These are phyloP conservation scores for Mesoclemmys tuberculata DNA, from an alignment of 2,113 vertebrate species.

Conservation along the genomic window DNA sequence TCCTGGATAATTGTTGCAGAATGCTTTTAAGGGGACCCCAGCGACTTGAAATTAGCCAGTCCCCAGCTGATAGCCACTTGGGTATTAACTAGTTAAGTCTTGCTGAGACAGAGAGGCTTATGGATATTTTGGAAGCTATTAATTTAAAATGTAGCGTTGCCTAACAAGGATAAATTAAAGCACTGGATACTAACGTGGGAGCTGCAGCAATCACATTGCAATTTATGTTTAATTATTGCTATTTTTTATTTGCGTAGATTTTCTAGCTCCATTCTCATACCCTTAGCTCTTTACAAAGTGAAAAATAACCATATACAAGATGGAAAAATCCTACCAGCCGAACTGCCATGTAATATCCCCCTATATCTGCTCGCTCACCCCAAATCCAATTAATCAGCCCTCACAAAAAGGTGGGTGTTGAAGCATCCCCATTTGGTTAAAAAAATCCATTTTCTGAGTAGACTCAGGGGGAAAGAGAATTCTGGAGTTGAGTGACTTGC, in stretches of 20 bases:
- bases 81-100: background rate
- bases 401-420: background rate
- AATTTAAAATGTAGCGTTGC: conserved; percentile 39
- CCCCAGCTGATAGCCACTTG: background rate
- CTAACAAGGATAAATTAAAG: conserved; percentile 53
- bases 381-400: background rate
- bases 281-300: conserved; percentile 29
- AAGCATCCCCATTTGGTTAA: background rate
- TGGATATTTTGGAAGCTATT: background rate
- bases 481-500: background rate
- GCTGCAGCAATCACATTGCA: background rate
- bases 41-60: background rate
- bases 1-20: background rate
- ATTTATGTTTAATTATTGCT: conserved; percentile 50
- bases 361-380: background rate
- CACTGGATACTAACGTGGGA: background rate
- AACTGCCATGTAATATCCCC: background rate
- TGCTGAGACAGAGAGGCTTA: background rate
- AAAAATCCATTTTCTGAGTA: background rate
- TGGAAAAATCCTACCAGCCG: conserved; percentile 18
- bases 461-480: background rate
- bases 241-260: conserved; percentile 57
- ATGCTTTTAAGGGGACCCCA: background rate
- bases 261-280: conserved; percentile 2
- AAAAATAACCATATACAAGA: conserved; percentile 4